Conservation (phyloP, 2,797 vertebrate genomes). For the Danio choprae region DNA sequence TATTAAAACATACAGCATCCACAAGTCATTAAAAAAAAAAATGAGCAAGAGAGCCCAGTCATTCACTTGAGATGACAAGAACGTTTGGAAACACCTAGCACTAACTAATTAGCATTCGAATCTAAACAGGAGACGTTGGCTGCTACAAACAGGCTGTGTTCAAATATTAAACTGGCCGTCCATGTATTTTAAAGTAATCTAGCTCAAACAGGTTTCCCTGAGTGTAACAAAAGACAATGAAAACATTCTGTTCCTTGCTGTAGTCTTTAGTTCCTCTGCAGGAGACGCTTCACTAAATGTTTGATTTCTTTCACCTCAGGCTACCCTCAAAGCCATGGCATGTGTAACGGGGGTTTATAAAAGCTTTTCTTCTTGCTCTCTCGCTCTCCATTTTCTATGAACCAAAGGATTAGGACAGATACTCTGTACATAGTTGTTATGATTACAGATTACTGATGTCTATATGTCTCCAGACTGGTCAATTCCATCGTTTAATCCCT, state of each 20-base stretch:
- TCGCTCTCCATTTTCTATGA: slow-evolving; percentile 43
- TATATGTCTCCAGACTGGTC: slow-evolving; percentile 50
- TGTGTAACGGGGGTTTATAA: slow-evolving; percentile 53
- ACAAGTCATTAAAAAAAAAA: slow-evolving; percentile 27
- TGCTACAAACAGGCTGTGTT: slow-evolving; percentile 19
- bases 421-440: slow-evolving; percentile 47
- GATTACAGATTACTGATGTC: slow-evolving; percentile 53
- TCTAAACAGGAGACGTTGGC: background rate
- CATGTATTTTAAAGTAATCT: slow-evolving; percentile 42
- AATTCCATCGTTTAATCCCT: slow-evolving; percentile 50
- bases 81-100: slow-evolving; percentile 22
- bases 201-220: slow-evolving; percentile 43
- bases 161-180: slow-evolving; percentile 40
- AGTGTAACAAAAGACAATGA: slow-evolving; percentile 61
- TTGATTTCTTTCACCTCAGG: slow-evolving; percentile 59
- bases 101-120: slow-evolving; percentile 25
- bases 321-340: slow-evolving; percentile 62
- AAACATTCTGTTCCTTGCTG: slow-evolving; percentile 60
- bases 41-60: background rate
- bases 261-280: slow-evolving; percentile 57
- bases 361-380: slow-evolving; percentile 45
- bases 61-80: slow-evolving; percentile 39
- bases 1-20: slow-evolving; percentile 48
- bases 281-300: slow-evolving; percentile 57
- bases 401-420: slow-evolving; percentile 53